phyloP scores from a whole-genome alignment of 2,888 invertebrate genomes.

The Ophion obscuratus region DNA sequence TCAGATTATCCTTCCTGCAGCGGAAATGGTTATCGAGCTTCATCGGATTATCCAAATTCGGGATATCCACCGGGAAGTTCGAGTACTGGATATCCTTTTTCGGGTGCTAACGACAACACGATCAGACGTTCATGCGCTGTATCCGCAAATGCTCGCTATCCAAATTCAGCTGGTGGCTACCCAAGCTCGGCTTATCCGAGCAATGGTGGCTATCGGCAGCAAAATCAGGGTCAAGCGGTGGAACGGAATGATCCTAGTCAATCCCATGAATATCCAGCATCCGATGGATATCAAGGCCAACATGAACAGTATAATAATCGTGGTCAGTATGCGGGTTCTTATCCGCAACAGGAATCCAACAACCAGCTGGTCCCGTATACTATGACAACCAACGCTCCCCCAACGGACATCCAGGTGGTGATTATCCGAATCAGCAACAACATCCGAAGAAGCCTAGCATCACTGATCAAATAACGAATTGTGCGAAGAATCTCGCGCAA shows the following conservation, averaged over 20 bases:
- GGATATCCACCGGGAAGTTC: constrained; percentile 60
- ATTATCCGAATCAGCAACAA: constrained; percentile 61
- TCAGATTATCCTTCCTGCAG: constrained; percentile 58
- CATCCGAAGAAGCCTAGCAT: constrained; percentile 77
- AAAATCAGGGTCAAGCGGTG: constrained; percentile 57
- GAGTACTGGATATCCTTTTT: constrained; percentile 41
- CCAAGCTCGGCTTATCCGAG: constrained; percentile 41
- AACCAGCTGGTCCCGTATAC: constrained; percentile 57
- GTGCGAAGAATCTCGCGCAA: constrained; percentile 77
- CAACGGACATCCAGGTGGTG: constrained; percentile 75
- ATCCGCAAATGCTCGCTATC: constrained; percentile 73
- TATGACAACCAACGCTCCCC: constrained; percentile 58
- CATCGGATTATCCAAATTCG: constrained; percentile 36
- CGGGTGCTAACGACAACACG: constrained; percentile 20
- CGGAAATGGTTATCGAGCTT: constrained; percentile 7
- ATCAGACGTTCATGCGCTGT: constrained; percentile 65
- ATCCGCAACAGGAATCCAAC: constrained; percentile 66
- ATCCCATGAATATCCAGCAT: constrained; percentile 54
- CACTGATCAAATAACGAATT: constrained; percentile 74
- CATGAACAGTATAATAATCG: constrained; percentile 54
- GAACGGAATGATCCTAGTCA: constrained; percentile 66
- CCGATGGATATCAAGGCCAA: constrained; percentile 59
- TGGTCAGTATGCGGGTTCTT: constrained; percentile 61
- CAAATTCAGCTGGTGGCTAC: constrained; percentile 50
- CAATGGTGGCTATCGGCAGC: constrained; percentile 64